These are phyloP conservation scores for Elephas maximus DNA, from an alignment of 2,113 vertebrate species.

Conservation along the genomic window DNA sequence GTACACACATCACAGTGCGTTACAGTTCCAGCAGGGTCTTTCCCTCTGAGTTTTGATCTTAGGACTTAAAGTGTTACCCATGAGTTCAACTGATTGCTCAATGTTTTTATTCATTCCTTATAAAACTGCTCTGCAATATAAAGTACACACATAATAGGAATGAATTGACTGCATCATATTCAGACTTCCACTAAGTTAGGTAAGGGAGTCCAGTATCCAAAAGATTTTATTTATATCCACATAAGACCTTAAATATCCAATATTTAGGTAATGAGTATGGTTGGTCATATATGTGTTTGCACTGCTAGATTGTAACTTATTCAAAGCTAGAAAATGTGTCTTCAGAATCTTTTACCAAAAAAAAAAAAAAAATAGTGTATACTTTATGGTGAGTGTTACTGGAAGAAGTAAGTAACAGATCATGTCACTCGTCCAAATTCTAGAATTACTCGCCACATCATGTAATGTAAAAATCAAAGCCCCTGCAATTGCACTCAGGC, in stretches of 20 bases:
- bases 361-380: not conserved
- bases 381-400: not conserved
- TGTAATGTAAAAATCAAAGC: not conserved
- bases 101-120: not conserved
- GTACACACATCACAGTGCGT: rapidly evolving
- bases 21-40: not conserved
- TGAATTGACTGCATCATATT: not conserved
- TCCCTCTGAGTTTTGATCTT: not conserved
- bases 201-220: no score
- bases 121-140: not conserved
- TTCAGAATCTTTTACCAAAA: not conserved
- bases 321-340: not conserved
- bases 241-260: no score
- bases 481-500: not conserved
- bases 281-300: not conserved
- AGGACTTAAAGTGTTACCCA: not conserved
- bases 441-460: not conserved
- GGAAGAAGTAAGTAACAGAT: not conserved
- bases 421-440: not conserved
- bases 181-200: not conserved
- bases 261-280: no score
- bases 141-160: not conserved
- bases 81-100: not conserved
- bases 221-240: no score
- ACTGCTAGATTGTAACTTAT: not conserved